Base-by-base conservation (phyloP, 2,888 invertebrate species). In the Alsophila aescularia region DNA sequence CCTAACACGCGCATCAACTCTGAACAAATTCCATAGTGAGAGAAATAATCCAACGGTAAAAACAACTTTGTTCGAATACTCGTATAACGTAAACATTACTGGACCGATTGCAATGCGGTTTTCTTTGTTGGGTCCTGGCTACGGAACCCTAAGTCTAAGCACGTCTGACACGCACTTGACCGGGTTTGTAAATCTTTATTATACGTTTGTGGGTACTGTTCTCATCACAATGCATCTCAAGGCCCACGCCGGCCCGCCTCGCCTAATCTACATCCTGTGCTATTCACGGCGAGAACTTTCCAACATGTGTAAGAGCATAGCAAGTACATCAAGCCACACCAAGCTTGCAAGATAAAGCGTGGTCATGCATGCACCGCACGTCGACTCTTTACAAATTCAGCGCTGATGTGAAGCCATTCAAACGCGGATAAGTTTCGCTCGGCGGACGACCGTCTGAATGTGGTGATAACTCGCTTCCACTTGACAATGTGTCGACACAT, bases 351-450 rank as follows among this genome's bases (percentile, higher is more conserved):
- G 88, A 89, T 89, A 88, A 89, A 85, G 83, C 76, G 72, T 75
- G 77, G 81, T 74, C 78, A 72, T 83, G 84, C 82, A 90, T 86
- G 83, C 88, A 72, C 72, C 79, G 79, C 90, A 90, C 90, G 88
- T 88, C 86, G 72, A 83, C 87, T 87, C 89, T 88, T 90, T 87
- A 87, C 90, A 87, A 89, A 89, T 87, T 90, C 88, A 76, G 72
- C 75, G 76, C 75, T 85, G 87, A 85, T 84, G 82, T 81, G 86
- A 79, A 82, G 75, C 83, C 82, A 86, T 87, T 88, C 88, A 86
- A 70, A 74, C 67, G 73, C 76, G 85, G 84, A 82, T 84, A 89
- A 90, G 85, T 89, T 90, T 82, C 77, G 75, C 74, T 70, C 77
- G 65, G 79, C 79, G 81, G 77, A 80, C 81, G 80, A 72, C 79